phyloP scores from a whole-genome alignment of 2,113 vertebrate species.

The Erythrocercus mccallii region DNA sequence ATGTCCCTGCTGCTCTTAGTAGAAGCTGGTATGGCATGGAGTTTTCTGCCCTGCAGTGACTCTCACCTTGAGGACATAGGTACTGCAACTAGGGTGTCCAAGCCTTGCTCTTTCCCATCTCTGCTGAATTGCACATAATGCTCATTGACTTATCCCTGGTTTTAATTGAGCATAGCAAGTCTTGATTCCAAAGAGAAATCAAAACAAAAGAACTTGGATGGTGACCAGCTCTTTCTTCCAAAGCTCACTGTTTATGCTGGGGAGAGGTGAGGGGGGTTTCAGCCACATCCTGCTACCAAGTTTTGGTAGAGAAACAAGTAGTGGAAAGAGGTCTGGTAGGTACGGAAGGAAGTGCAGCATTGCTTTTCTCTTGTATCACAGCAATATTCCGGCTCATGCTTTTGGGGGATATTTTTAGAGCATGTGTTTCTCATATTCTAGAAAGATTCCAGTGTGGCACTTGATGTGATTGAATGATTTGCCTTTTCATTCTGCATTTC shows the following conservation, averaged over 20 bases:
- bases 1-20: neutral
- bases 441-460: slow-evolving; percentile 12
- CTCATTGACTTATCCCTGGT: neutral
- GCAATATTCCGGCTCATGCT: slow-evolving; percentile 60
- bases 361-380: slow-evolving; percentile 65
- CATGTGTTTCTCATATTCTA: slow-evolving; percentile 19
- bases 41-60: neutral
- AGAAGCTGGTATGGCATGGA: neutral
- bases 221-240: slow-evolving; percentile 35
- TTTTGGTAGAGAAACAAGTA: slow-evolving; percentile 72
- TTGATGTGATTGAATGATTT: neutral
- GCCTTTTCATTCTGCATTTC: neutral
- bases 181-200: slow-evolving; percentile 1
- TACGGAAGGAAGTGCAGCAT: slow-evolving; percentile 72
- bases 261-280: slow-evolving; percentile 23
- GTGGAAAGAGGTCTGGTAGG: slow-evolving; percentile 58
- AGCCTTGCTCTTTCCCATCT: neutral
- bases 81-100: neutral
- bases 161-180: neutral
- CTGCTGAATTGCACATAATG: rapidly evolving
- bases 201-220: neutral
- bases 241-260: slow-evolving; percentile 27
- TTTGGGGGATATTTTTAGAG: slow-evolving; percentile 72
- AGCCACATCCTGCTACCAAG: slow-evolving; percentile 71
- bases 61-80: neutral